These are phyloP conservation scores for Arothron firmamentum DNA, from an alignment of 2,113 vertebrate species.

Conservation along the genomic window DNA sequence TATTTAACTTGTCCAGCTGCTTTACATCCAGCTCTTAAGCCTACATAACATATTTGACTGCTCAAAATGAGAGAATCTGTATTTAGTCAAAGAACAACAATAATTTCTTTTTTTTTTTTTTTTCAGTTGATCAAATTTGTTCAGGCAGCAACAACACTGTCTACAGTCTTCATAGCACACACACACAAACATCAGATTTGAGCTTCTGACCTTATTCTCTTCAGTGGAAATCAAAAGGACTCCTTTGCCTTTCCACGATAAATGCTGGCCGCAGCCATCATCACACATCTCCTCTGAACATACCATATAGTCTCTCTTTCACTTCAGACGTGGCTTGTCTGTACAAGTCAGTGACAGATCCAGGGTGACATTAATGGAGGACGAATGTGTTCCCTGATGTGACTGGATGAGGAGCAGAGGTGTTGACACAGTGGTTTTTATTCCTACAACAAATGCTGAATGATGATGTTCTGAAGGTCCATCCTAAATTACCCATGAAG, in stretches of 20 bases:
- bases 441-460: conserved; percentile 33
- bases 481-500: conserved; percentile 58
- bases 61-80: conserved; percentile 10
- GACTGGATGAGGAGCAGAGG: conserved; percentile 52
- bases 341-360: conserved; percentile 27
- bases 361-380: conserved; percentile 58
- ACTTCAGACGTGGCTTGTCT: conserved; percentile 22
- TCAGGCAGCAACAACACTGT: conserved; percentile 36
- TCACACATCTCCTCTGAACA: conserved; percentile 23
- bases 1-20: conserved; percentile 23
- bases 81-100: conserved; percentile 18
- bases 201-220: conserved; percentile 10
- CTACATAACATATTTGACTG: conserved; percentile 36
- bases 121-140: conserved; percentile 27
- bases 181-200: conserved; percentile 19
- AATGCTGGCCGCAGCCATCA: conserved; percentile 4
- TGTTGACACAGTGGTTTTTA: conserved; percentile 57
- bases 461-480: conserved; percentile 49
- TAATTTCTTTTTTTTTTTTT: background rate
- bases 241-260: conserved; percentile 15
- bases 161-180: conserved; percentile 25
- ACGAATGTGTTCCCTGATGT: conserved; percentile 68
- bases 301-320: conserved; percentile 9
- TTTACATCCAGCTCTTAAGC: conserved; percentile 22
- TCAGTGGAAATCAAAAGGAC: conserved; percentile 8